Conservation (phyloP, 2,888 invertebrate genomes). For the Eupithecia subumbrata region DNA sequence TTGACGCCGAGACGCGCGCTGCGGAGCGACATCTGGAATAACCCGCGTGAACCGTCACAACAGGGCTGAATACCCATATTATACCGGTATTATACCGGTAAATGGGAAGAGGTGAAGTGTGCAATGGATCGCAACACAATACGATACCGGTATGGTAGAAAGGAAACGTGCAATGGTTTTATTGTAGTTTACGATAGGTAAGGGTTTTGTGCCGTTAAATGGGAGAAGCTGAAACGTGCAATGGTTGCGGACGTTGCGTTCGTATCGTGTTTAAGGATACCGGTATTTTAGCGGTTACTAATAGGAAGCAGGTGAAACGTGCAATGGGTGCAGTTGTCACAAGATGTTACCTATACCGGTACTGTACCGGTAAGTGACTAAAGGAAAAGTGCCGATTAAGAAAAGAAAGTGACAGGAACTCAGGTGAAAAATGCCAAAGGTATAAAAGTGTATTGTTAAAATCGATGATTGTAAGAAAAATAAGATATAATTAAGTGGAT, state of each 20-base stretch:
- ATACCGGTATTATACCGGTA: neutral
- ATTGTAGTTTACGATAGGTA: neutral
- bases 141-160: conserved; percentile 3
- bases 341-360: neutral
- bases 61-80: neutral
- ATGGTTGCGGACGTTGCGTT: no score
- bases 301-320: neutral
- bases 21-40: conserved; percentile 71
- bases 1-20: conserved; percentile 64
- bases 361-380: neutral
- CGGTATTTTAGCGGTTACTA: neutral
- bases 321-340: neutral
- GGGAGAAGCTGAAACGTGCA: no score
- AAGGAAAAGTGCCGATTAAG: neutral
- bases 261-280: no score
- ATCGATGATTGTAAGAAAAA: neutral
- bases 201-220: neutral
- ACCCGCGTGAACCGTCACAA: conserved; percentile 9
- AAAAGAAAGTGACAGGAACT: neutral
- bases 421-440: neutral
- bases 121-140: neutral
- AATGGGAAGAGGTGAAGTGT: neutral
- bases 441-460: neutral
- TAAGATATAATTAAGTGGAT: neutral
- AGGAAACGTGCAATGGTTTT: neutral